Evolutionary conservation across 2,888 invertebrate species (phyloP).

Genomic region (Rhamnusium bicolor): DNA sequence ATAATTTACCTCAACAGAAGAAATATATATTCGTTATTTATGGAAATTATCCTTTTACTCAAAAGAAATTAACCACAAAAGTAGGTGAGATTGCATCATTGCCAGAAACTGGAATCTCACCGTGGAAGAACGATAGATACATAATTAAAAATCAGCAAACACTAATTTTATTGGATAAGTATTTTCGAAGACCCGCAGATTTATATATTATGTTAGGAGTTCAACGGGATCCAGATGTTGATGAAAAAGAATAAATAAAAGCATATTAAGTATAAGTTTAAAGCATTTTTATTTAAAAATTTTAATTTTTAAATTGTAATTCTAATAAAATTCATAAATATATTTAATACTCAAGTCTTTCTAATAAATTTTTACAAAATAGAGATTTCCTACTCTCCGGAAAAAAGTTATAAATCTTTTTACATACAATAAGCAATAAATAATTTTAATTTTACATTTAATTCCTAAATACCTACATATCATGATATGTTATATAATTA

Average conservation of each 20-base stretch:
- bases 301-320: background rate
- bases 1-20: constrained; percentile 58
- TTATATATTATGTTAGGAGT: constrained; percentile 66
- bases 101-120: constrained; percentile 47
- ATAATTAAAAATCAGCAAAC: constrained; percentile 53
- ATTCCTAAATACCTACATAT: too few relatives aligned
- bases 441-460: too few relatives aligned
- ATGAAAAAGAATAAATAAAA: constrained; percentile 41
- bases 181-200: constrained; percentile 66
- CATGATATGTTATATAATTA: too few relatives aligned
- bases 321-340: background rate
- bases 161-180: constrained; percentile 62
- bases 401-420: background rate
- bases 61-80: constrained; percentile 51
- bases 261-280: constrained; percentile 2
- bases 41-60: constrained; percentile 57
- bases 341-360: background rate
- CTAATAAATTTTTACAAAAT: constrained; percentile 35
- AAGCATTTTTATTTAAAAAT: background rate
- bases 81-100: constrained; percentile 57
- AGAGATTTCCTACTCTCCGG: constrained; percentile 20
- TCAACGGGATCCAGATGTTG: constrained; percentile 57
- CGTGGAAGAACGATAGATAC: constrained; percentile 62
- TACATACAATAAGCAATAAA: too few relatives aligned
- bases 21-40: constrained; percentile 63